Evolutionary conservation across 2,888 invertebrate species (phyloP), one percentile per base, ranked within the genome.

Genomic region (Ennomos fuscantarius): DNA sequence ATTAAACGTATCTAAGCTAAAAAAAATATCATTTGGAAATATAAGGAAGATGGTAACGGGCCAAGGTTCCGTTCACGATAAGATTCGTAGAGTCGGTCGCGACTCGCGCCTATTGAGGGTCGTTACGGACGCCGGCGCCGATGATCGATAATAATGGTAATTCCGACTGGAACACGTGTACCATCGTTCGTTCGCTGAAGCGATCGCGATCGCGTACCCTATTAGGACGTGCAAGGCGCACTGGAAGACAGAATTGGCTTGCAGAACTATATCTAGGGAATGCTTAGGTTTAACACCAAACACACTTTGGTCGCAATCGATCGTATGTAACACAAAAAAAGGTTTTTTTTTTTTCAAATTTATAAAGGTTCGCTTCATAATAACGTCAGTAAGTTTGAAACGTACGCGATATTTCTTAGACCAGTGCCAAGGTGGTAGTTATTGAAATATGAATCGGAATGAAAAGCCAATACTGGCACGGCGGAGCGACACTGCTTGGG

Each of bases 81-180:
- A 87, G 81, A 85, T 85, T 84, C 76, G 79, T 75, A 47, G 66
- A 77, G 75, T 76, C 70, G 66, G 68, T 73, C 78, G 79, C 82
- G 87, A 84, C 87, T 86, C 78, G 79, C 82, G 87, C 84, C 87
- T 86, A 86, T 89, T 84, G 81, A 80, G 82, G 83, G 86, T 90
- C 89, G 91, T 90, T 89, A 90, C 87, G 78, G 78, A 83, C 85
- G 78, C 79, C 74, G 80, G 84, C 81, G 86, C 84, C 78, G 92
- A 91, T 89, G 89, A 89, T 90, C 91, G 91, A 91, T 92, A 92
- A 92, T 91, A 90, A 92, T 92, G 92, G 92, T 91, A 91, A 91
- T 92, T 91, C 89, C 70, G 80, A 78, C 57, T 68, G 73, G 76
- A 86, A 89, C 91, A 90, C 90, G 89, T 91, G 91, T 91, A 84